A percentile compares a stretch with the other conserved stretches of the same genome.
Conservation (phyloP, 2,113 vertebrate species). For the Eclectus roratus region DNA sequence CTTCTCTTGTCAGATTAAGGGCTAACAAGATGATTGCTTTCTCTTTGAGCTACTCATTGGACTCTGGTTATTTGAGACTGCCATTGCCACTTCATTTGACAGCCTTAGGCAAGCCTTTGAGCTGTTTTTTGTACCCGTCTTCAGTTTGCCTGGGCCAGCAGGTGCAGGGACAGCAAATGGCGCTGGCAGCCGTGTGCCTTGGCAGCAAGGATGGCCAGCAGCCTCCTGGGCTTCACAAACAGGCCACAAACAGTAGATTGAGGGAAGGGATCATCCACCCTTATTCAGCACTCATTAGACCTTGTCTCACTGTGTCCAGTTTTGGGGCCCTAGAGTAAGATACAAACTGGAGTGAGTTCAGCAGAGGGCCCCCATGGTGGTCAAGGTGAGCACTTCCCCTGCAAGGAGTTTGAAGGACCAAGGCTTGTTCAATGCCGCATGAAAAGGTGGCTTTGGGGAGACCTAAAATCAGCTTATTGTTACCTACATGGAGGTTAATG, state of each 20-base stretch:
- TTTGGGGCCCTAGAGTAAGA: neutral
- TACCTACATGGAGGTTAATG: neutral
- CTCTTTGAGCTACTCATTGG: neutral
- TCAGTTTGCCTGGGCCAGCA: neutral
- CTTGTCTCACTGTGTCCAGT: neutral
- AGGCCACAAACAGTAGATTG: neutral
- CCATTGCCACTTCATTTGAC: neutral
- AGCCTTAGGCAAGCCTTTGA: neutral
- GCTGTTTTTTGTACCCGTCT: neutral
- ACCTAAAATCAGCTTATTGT: neutral
- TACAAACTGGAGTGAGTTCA: fast-evolving
- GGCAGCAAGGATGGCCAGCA: neutral
- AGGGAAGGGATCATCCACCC: neutral
- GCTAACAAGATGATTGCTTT: slow-evolving; percentile 35
- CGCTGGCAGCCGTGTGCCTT: neutral
- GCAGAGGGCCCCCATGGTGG: fast-evolving
- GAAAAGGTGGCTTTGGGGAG: neutral
- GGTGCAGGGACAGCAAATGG: fast-evolving
- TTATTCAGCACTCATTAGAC: neutral
- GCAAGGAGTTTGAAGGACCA: neutral
- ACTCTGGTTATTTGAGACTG: neutral
- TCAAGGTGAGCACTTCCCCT: neutral
- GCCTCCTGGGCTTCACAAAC: neutral
- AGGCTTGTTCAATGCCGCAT: neutral
- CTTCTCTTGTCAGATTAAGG: slow-evolving; percentile 38